These are phyloP conservation scores for Ichneumoninae sp. DNA, from an alignment of 2,888 invertebrate genomes.

Conservation along the genomic window DNA sequence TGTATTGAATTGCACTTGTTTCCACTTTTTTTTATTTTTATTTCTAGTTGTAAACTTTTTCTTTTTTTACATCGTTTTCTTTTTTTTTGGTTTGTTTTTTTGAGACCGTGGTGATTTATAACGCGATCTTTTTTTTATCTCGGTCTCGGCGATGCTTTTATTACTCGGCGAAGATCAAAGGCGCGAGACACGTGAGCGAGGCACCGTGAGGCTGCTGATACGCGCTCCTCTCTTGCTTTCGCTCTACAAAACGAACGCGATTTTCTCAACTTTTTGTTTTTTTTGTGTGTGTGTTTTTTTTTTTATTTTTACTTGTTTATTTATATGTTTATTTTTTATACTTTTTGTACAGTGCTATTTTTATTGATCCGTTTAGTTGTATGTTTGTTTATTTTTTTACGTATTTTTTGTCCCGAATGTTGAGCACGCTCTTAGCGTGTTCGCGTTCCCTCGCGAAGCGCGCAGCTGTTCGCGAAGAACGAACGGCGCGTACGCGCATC, in stretches of 20 bases:
- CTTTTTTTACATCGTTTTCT: not conserved
- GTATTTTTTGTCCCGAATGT: not conserved
- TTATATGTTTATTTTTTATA: not conserved
- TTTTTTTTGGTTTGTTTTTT: not conserved
- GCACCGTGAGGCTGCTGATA: not conserved
- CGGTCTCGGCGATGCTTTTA: not conserved
- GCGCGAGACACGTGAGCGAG: not conserved
- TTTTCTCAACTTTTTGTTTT: not conserved
- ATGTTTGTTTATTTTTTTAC: not conserved
- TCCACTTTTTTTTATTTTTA: not conserved
- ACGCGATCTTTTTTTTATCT: not conserved
- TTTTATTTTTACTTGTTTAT: not conserved
- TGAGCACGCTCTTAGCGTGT: conserved; percentile 2
- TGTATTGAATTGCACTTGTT: conserved; percentile 39
- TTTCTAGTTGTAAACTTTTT: conserved; percentile 8
- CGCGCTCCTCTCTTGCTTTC: not conserved
- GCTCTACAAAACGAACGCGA: not conserved
- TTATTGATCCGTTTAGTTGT: not conserved
- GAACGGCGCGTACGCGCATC: conserved; percentile 51
- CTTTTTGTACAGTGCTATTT: conserved; percentile 3
- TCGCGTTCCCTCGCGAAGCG: conserved; percentile 44
- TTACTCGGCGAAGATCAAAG: not conserved
- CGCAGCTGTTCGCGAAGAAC: conserved; percentile 48
- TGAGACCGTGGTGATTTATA: not conserved
- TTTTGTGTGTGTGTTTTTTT: not conserved